Evolutionary conservation across 2,113 vertebrate species (phyloP), one percentile per base, ranked within the genome.

Genomic region (Geococcyx californianus): DNA sequence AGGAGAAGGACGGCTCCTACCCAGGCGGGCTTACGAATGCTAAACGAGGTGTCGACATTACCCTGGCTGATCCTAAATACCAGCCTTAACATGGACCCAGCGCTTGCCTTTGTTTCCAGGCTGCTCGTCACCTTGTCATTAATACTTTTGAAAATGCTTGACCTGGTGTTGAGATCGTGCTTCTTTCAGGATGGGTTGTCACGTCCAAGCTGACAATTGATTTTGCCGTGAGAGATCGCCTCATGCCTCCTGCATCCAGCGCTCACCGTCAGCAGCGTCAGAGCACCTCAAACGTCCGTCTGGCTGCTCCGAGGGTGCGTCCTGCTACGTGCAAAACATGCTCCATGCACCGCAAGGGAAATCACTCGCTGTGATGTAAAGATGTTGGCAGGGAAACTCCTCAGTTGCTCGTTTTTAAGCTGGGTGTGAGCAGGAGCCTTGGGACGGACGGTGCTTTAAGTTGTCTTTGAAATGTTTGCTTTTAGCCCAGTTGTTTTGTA

Each of bases 241-340:
- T 63, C 1, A 2, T 23, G 17, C n/a, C n/a, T 59, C 38, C 20
- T 24, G 9, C 36, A 11, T 74, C 68, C 29, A 60, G 7, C 52
- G 36, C 17, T 67, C 11, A 19, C 1, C 31, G 16, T 3, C 59
- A 59, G 47, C 42, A 87, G 29, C 5, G 18, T 68, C 13, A 31
- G 17, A 13, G 16, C 31, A 16, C 18, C 25, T 29, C 45, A 55
- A 13, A 54, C 24, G 29, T 77, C 51, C 12, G 1, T 6, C 10
- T 82, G 47, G 21, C 23, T 29, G 18, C 60, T 87, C 7, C 70
- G 36, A 38, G 59, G 26, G 21, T 28, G 7, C 49, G 31, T 54
- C 42, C 51, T 59, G 60, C 36, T 28, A 19, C 0, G 0, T n/a
- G 31, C 38, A 42, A 67, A 81, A 47, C 25, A 24, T 31, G 10